Evolutionary conservation across 2,113 vertebrate genomes (phyloP).

Genomic region (Montifringilla adamsi): DNA sequence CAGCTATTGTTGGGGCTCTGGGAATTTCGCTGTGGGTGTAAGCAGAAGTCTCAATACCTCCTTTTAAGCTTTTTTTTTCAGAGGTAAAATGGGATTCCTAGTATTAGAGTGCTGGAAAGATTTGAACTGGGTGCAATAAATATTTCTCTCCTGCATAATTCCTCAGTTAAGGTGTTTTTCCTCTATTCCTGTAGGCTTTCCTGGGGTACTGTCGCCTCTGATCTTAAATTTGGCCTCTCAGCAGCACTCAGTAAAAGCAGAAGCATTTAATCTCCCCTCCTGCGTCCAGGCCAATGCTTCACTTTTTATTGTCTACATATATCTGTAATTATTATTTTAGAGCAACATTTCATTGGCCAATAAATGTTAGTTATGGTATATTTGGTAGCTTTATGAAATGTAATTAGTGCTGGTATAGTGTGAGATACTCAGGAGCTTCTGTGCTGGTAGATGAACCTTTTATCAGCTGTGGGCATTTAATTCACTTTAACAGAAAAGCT

Average conservation of each 20-base stretch:
- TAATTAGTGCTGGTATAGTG: slow-evolving; percentile 59
- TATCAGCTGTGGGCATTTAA: slow-evolving; percentile 62
- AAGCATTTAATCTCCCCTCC: slow-evolving; percentile 34
- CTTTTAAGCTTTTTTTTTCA: neutral
- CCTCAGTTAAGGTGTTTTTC: neutral
- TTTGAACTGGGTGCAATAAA: neutral
- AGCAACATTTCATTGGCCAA: slow-evolving; percentile 66
- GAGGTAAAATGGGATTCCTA: neutral
- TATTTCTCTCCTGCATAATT: neutral
- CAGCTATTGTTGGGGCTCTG: neutral
- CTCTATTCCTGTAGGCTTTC: neutral
- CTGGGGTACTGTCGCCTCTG: neutral
- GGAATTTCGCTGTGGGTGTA: neutral
- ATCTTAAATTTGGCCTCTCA: slow-evolving; percentile 7
- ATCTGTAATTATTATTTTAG: slow-evolving; percentile 70
- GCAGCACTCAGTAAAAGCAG: neutral
- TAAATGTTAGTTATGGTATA: slow-evolving; percentile 72
- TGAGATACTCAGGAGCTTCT: slow-evolving; percentile 18
- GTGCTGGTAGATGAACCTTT: slow-evolving; percentile 52
- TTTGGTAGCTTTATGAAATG: slow-evolving; percentile 67
- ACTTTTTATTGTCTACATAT: slow-evolving; percentile 65
- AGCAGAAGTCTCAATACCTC: neutral
- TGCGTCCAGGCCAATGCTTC: neutral
- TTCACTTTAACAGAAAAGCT: slow-evolving; percentile 52
- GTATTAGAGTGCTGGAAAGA: neutral